These are phyloP conservation scores for Esox masquinongy DNA, from an alignment of 2,797 vertebrate genomes.

Conservation along the genomic window DNA sequence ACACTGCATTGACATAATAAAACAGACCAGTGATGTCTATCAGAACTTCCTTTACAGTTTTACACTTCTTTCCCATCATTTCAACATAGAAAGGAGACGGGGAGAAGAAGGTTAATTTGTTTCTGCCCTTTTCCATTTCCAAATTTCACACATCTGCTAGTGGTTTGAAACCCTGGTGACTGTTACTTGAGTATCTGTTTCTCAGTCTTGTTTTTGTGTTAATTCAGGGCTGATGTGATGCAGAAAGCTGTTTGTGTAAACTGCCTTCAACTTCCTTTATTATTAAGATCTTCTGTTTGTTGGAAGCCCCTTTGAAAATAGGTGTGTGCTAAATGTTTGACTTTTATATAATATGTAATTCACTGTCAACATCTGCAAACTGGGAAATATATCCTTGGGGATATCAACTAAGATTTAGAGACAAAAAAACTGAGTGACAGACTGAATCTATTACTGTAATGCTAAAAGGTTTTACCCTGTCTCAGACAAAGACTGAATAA, in stretches of 20 bases:
- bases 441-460: background rate
- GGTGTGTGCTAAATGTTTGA: background rate
- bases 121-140: background rate
- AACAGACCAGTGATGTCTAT: background rate
- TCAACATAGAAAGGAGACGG: background rate
- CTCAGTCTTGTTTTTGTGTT: background rate
- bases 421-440: background rate
- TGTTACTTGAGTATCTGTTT: background rate
- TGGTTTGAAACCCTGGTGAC: background rate
- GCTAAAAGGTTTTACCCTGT: background rate
- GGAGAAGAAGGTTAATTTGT: background rate
- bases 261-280: background rate
- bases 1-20: background rate
- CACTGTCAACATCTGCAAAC: background rate
- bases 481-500: background rate
- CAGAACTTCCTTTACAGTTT: background rate
- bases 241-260: conserved; percentile 19
- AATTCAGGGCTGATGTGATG: conserved; percentile 11
- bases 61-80: background rate
- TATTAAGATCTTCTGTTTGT: background rate
- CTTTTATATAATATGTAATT: background rate
- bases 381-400: background rate
- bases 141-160: background rate
- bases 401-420: background rate
- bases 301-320: too few species aligned